Evolutionary conservation across 2,113 vertebrate species (phyloP).

Genomic region (Gymnorhina tibicen): DNA sequence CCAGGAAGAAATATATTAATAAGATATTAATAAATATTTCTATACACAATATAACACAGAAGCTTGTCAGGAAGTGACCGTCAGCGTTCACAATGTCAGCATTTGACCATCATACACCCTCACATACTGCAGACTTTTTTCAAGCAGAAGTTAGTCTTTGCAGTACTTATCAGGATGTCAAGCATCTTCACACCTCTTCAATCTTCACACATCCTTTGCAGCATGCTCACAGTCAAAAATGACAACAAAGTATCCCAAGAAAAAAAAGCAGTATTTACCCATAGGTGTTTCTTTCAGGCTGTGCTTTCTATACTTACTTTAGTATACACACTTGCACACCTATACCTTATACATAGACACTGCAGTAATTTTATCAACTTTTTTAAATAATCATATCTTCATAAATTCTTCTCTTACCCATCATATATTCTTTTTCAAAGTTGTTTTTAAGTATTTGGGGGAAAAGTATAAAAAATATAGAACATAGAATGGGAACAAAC

Average conservation of each 20-base stretch:
- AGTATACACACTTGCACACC: background rate
- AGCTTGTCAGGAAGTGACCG: background rate
- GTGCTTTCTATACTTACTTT: background rate
- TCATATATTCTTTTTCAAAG: background rate
- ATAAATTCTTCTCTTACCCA: background rate
- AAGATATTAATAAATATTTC: background rate
- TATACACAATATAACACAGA: background rate
- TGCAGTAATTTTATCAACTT: background rate
- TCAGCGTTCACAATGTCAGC: background rate
- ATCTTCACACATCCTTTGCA: background rate
- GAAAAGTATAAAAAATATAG: background rate
- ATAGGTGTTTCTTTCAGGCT: background rate
- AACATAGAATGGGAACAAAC: background rate
- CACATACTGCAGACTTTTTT: background rate
- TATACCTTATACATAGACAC: background rate
- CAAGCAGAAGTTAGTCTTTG: background rate
- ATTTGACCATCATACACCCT: background rate
- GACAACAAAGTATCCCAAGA: background rate
- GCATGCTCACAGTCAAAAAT: background rate
- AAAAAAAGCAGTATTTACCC: background rate
- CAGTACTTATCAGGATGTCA: background rate
- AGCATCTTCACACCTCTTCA: background rate
- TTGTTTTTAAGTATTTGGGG: background rate
- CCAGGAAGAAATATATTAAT: background rate
- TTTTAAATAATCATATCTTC: background rate